phyloP scores from a whole-genome alignment of 2,113 vertebrate species.

The Pterocles gutturalis region DNA sequence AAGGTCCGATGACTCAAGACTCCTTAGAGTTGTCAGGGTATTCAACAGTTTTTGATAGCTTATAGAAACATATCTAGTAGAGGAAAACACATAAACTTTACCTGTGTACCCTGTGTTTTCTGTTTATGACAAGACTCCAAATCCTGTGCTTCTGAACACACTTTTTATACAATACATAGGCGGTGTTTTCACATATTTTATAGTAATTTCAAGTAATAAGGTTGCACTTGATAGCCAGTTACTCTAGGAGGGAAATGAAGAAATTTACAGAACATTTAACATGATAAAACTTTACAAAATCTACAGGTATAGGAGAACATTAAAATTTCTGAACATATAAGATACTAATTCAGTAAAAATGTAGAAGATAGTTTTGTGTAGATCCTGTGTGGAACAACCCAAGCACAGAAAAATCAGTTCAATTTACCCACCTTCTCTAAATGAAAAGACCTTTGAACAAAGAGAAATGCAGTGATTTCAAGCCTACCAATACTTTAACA shows the following conservation, averaged over 20 bases:
- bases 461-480: neutral
- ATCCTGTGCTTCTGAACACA: neutral
- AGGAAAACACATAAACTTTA: neutral
- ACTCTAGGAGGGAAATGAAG: neutral
- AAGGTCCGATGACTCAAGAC: neutral
- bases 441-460: neutral
- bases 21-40: neutral
- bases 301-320: neutral
- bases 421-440: neutral
- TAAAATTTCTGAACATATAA: neutral
- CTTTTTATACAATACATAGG: neutral
- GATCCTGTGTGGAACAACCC: neutral
- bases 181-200: neutral
- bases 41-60: neutral
- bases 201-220: neutral
- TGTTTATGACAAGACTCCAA: neutral
- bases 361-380: neutral
- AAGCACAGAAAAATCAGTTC: neutral
- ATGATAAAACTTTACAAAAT: neutral
- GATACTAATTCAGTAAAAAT: neutral
- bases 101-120: neutral
- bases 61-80: neutral
- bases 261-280: neutral
- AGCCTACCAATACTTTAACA: rapidly evolving
- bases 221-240: neutral